phyloP scores from a whole-genome alignment of 2,888 invertebrate species.

The Laothoe populi region DNA sequence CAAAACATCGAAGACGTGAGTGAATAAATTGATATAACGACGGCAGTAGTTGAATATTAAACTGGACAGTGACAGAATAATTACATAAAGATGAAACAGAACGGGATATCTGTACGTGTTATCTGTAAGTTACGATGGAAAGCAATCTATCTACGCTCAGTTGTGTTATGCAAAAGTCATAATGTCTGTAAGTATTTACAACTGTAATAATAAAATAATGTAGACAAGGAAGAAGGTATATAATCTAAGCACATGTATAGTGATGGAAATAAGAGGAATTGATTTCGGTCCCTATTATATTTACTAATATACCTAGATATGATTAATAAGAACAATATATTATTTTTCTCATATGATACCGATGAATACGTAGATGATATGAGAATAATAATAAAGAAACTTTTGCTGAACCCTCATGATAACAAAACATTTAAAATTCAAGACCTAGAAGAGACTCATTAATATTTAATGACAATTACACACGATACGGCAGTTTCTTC shows the following conservation, averaged over 20 bases:
- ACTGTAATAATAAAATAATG: neutral
- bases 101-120: neutral
- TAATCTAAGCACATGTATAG: neutral
- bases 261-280: neutral
- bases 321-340: neutral
- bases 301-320: neutral
- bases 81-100: constrained; percentile 23
- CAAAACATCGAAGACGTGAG: constrained; percentile 33
- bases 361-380: too few species aligned
- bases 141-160: neutral
- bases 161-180: neutral
- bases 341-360: neutral
- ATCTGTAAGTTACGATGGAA: neutral
- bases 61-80: constrained; percentile 33
- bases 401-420: too few species aligned
- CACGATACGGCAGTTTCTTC: constrained; percentile 34
- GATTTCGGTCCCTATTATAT: neutral
- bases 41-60: constrained; percentile 29
- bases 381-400: too few species aligned
- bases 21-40: constrained; percentile 29
- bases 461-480: constrained; percentile 48
- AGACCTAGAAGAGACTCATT: constrained; percentile 34
- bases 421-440: neutral
- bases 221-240: neutral
- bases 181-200: neutral